phyloP scores from a whole-genome alignment of 1,140 invertebrate species.

The Ceratina japonica region DNA sequence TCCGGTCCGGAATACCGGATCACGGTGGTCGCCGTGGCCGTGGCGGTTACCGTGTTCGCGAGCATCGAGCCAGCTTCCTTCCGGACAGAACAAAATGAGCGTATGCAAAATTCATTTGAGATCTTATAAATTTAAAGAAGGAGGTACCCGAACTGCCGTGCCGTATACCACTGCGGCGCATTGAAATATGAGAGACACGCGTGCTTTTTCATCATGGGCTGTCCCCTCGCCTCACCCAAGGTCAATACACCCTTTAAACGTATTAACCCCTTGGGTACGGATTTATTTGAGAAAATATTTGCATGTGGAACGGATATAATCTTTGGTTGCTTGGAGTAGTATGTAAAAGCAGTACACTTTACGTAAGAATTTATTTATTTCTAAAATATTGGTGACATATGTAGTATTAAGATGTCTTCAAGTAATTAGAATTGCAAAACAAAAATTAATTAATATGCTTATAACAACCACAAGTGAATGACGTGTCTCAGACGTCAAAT shows the following conservation, averaged over 20 bases:
- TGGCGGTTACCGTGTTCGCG: conserved; percentile 1
- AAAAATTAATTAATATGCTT: too few species aligned
- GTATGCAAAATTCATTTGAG: conserved; percentile 24
- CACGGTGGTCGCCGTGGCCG: background rate
- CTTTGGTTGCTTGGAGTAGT: too few species aligned
- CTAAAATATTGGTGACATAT: too few species aligned
- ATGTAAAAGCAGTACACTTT: too few species aligned
- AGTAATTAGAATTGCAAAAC: too few species aligned
- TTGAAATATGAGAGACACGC: conserved; percentile 6
- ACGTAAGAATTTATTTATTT: too few species aligned
- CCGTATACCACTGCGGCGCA: background rate
- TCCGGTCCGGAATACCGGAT: conserved; percentile 5
- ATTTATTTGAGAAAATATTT: too few species aligned
- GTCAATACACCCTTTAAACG: background rate
- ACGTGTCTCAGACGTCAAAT: too few species aligned
- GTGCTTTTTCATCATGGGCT: background rate
- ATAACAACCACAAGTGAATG: too few species aligned
- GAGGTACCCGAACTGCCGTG: background rate
- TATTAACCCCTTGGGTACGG: too few species aligned
- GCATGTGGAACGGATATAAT: too few species aligned
- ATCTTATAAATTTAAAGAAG: conserved; percentile 18
- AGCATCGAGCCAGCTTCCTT: background rate
- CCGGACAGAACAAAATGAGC: conserved; percentile 3
- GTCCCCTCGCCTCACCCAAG: background rate
- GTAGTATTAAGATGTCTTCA: too few species aligned